Evolutionary conservation across 2,888 invertebrate genomes (phyloP).

Genomic region (Micropterix aruncella): DNA sequence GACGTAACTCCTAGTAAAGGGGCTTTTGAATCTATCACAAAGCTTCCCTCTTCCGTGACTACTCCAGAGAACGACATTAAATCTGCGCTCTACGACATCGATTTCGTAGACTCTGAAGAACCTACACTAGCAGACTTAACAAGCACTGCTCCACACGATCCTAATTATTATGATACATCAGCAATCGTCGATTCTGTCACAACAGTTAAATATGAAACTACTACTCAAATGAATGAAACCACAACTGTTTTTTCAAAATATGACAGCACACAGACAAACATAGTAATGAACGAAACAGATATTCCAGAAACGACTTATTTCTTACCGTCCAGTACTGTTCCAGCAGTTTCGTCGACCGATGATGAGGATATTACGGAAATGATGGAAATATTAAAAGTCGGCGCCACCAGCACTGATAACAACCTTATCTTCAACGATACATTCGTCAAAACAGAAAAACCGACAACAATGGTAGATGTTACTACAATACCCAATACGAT

Average conservation of each 20-base stretch:
- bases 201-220: not conserved
- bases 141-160: not conserved
- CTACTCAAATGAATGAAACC: no score
- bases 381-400: not conserved
- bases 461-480: not conserved
- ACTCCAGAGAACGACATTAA: not conserved
- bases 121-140: not conserved
- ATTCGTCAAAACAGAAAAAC: no score
- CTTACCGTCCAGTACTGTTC: no score
- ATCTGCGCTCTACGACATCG: not conserved
- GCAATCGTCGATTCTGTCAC: not conserved
- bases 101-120: not conserved
- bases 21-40: not conserved
- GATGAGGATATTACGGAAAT: no score
- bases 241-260: no score
- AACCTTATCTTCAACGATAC: not conserved
- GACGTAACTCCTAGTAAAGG: not conserved
- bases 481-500: no score
- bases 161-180: not conserved
- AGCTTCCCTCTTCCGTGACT: not conserved
- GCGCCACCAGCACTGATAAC: not conserved
- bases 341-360: no score
- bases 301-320: no score
- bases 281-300: no score
- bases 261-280: no score